Evolutionary conservation across 2,797 vertebrate genomes (phyloP), one percentile per base, ranked within the genome.

Genomic region (Anguilla megastoma): DNA sequence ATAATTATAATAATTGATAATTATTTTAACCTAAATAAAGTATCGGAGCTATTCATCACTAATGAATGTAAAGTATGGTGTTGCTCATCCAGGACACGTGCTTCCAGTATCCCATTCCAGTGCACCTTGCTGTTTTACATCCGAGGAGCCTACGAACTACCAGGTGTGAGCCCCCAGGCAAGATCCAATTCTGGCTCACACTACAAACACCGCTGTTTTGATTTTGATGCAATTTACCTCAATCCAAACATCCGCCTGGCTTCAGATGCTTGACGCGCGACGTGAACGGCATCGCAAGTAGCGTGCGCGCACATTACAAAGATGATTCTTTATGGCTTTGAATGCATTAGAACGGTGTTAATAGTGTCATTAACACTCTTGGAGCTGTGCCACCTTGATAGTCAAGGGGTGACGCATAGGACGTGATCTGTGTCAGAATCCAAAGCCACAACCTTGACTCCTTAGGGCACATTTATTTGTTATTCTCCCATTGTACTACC

Each of bases 311-410:
- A 50, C 45, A 82, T 82, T 82, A 48, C 18, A 82, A n/a, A 50
- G 41, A 82, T 50, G 79, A 82, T 82, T 50, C 36, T 82, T 82
- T 76, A 76, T 18, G 74, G 74, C 30, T 76, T 21, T 18, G 74
- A 41, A 76, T 41, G 36, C 33, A 82, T 82, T 50, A 82, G 41
- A 45, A 50, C 27, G 0, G 79, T 82, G 79, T 9, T 48, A 82
- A 82, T 48, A 82, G 79, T 12, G 45, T n/a, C 79, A 82, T 50
- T 48, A 82, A 82, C 41, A 82, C 21, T 24, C 41, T 50, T 82
- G 79, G 79, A 48, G 24, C 41, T n/a, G 21, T 21, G 79, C 79
- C 79, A 50, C 79, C 79, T 82, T 82, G 18, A 24, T 41, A 76
- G 41, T 76, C 36, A 1, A 1, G 79, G 8, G 50, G 0, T n/a